Conservation (phyloP, 2,797 vertebrate species). For the Melanotaenia pygmaea region DNA sequence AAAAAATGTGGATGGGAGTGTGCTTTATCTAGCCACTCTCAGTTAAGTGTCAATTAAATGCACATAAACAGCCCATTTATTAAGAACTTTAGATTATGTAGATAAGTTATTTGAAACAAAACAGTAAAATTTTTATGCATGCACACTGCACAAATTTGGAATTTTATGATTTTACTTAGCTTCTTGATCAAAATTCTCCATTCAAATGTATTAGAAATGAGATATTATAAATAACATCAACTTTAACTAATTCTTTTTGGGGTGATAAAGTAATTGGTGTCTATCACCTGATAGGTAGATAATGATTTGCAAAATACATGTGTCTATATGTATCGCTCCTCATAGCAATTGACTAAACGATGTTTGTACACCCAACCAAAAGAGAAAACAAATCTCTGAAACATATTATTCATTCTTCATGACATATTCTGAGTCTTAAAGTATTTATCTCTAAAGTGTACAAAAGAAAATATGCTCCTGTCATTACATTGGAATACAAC, state of each 20-base stretch:
- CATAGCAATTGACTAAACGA: background rate
- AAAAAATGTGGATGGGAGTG: background rate
- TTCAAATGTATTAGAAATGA: background rate
- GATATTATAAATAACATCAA: background rate
- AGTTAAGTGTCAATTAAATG: constrained; percentile 2
- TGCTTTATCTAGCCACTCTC: background rate
- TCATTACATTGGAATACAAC: constrained; percentile 44
- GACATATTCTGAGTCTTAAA: constrained; percentile 4
- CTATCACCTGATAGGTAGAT: constrained; percentile 10
- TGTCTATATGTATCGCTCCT: background rate
- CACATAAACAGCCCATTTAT: background rate
- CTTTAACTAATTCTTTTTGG: constrained; percentile 9
- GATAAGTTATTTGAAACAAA: background rate
- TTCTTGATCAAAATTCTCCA: constrained; percentile 9
- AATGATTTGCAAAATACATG: constrained; percentile 4
- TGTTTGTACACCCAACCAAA: too few species aligned
- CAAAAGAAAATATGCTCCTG: constrained; percentile 39
- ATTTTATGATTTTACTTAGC: background rate
- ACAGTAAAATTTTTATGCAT: background rate
- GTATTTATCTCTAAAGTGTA: constrained; percentile 7
- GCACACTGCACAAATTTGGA: background rate
- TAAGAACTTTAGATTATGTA: background rate
- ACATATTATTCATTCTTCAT: background rate
- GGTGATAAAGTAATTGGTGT: constrained; percentile 10
- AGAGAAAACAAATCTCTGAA: too few species aligned